Evolutionary conservation across 2,797 vertebrate species (phyloP), one percentile per base, ranked within the genome.

Genomic region (Chaetophractus vellerosus): DNA sequence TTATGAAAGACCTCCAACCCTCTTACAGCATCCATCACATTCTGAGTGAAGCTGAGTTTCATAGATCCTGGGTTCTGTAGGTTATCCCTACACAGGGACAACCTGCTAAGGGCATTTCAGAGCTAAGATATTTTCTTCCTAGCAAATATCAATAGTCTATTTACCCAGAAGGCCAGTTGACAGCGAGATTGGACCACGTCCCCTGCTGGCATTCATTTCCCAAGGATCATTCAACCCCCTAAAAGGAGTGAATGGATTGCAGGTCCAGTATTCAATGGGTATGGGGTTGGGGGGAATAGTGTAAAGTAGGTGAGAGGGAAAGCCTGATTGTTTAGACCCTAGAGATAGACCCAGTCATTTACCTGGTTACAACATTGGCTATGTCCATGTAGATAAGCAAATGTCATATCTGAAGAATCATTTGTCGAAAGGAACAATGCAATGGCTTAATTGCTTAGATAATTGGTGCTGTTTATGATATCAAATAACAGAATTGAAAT

Each of bases 91-190:
- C 23, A 28, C 23, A 59, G 31, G 7, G 66, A 33, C 19, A 80
- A 87, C 24, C 5, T 90, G 18, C 36, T 50, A 79, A 86, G 18
- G 48, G 5, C 55, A 83, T 80, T 93, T 95, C 48, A 83, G 24
- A 78, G 71, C 50, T 23, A 83, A 86, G 57, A 68, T 78, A 0
- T 93, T 63, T 87, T 92, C 36, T 76, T 85, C 38, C 31, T 59
- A 64, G 36, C 24, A 87, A 92, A 87, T 93, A 33, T n/a, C 45
- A 69, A 26, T 72, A 79, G 28, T 69, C 55, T 75, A 16, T 64
- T 92, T 38, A 87, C 2, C 1, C 8, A 50, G 28, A 57, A 69
- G 9, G 41, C 18, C 41, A 55, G 23, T 69, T 91, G 55, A 52
- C 21, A 74, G 57, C 63, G 12, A 68, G 33, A 50, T 23, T 33